Percentiles rank a stretch among this genome's conserved stretches.
These are phyloP conservation scores for Eremophila alpestris DNA, from an alignment of 2,797 vertebrate genomes.

Conservation along the genomic window DNA sequence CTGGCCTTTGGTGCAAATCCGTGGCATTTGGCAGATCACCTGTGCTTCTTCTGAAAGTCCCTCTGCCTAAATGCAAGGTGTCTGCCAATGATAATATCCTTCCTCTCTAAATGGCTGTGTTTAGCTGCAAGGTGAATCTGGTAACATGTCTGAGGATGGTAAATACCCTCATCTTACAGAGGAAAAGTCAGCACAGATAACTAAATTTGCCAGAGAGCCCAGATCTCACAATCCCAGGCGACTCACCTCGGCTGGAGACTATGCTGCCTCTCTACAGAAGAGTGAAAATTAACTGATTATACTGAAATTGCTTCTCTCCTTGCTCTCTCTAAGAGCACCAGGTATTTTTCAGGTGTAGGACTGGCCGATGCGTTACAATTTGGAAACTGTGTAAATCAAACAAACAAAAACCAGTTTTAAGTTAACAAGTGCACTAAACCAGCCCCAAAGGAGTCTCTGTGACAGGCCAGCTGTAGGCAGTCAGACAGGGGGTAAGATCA, in stretches of 20 bases:
- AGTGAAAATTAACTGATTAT: neutral
- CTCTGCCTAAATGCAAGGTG: neutral
- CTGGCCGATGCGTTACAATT: neutral
- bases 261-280: fast-evolving
- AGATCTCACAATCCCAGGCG: neutral
- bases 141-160: neutral
- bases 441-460: constrained; percentile 43
- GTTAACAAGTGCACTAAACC: neutral
- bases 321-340: neutral
- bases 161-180: neutral
- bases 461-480: constrained; percentile 68
- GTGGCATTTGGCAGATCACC: neutral
- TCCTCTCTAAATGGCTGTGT: neutral
- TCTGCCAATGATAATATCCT: neutral
- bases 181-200: neutral
- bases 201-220: neutral
- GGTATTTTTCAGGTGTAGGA: neutral
- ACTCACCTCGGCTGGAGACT: neutral
- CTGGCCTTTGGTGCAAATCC: neutral
- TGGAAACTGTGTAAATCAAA: neutral
- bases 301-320: neutral
- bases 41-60: neutral
- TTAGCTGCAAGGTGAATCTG: neutral
- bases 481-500: constrained; percentile 25
- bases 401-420: neutral